These are phyloP conservation scores for Hymenochirus boettgeri DNA, from an alignment of 2,113 vertebrate genomes.

Conservation along the genomic window DNA sequence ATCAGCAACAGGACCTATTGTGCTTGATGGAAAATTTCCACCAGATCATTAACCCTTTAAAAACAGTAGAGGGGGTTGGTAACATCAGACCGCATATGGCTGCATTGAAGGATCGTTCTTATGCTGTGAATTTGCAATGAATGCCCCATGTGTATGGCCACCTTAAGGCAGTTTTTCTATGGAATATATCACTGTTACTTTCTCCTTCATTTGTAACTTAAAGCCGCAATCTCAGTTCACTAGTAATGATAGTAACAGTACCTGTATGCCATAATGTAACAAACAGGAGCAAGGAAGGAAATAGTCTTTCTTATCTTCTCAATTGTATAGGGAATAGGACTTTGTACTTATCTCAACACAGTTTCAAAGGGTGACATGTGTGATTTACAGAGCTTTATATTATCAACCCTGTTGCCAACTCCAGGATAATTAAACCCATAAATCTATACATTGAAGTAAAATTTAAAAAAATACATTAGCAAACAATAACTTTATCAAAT, in stretches of 20 bases:
- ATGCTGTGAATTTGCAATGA: no score
- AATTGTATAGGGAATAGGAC: background rate
- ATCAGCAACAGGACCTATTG: no score
- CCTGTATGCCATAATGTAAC: background rate
- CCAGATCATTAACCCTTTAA: no score
- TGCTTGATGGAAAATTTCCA: no score
- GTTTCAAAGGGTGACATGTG: slow-evolving; percentile 15
- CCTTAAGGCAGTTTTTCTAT: background rate
- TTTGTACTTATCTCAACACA: background rate
- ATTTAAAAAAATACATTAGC: background rate
- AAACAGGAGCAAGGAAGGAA: background rate
- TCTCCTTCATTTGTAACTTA: background rate
- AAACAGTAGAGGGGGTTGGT: no score
- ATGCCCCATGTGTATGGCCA: no score
- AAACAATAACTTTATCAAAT: background rate
- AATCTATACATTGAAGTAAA: slow-evolving; percentile 32
- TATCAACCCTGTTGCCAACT: slow-evolving; percentile 35
- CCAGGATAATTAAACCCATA: slow-evolving; percentile 48
- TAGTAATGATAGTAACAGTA: background rate
- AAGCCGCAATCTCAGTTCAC: background rate
- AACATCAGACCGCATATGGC: no score
- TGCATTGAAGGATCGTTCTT: no score
- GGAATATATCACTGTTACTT: background rate
- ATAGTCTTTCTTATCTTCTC: slow-evolving; percentile 17
- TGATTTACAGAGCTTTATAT: slow-evolving; percentile 33